Evolutionary conservation across 2,113 vertebrate species (phyloP).

Genomic region (Ammospiza caudacuta): DNA sequence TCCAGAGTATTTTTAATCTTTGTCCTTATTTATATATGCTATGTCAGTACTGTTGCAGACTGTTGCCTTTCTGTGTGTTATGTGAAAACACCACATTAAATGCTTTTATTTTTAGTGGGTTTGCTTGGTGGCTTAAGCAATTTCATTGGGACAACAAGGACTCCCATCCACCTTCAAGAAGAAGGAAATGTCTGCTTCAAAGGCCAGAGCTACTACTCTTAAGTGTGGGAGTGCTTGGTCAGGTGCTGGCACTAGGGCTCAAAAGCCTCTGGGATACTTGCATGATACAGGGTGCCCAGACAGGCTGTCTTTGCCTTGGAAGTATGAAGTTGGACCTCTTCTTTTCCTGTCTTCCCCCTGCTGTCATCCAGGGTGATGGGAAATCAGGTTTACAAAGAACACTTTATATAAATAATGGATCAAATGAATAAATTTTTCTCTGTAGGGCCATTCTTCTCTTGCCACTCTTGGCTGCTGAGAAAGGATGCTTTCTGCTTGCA

Average conservation of each 20-base stretch:
- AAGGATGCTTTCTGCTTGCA: slow-evolving; percentile 51
- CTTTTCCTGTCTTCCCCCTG: slow-evolving; percentile 38
- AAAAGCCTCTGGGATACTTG: neutral
- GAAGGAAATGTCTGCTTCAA: neutral
- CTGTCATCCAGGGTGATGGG: slow-evolving; percentile 55
- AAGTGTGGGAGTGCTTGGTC: neutral
- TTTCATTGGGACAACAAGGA: neutral
- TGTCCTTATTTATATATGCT: slow-evolving; percentile 56
- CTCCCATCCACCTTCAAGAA: neutral
- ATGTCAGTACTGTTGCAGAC: slow-evolving; percentile 27
- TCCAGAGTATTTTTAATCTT: slow-evolving; percentile 52
- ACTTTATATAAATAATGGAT: slow-evolving; percentile 72
- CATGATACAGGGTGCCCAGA: neutral
- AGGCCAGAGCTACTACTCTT: neutral
- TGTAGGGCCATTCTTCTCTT: slow-evolving; percentile 52
- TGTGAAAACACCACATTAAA: slow-evolving; percentile 62
- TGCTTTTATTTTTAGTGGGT: slow-evolving; percentile 64
- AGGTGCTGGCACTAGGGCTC: neutral
- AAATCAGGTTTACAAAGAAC: slow-evolving; percentile 65
- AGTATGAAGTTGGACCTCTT: slow-evolving; percentile 25
- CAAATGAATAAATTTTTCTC: slow-evolving; percentile 65
- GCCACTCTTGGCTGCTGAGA: neutral
- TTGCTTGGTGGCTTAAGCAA: neutral
- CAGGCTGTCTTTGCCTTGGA: neutral
- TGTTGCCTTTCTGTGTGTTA: slow-evolving; percentile 36